Evolutionary conservation across 2,888 invertebrate species (phyloP).

Genomic region (Hermaeophaga mercurialis): DNA sequence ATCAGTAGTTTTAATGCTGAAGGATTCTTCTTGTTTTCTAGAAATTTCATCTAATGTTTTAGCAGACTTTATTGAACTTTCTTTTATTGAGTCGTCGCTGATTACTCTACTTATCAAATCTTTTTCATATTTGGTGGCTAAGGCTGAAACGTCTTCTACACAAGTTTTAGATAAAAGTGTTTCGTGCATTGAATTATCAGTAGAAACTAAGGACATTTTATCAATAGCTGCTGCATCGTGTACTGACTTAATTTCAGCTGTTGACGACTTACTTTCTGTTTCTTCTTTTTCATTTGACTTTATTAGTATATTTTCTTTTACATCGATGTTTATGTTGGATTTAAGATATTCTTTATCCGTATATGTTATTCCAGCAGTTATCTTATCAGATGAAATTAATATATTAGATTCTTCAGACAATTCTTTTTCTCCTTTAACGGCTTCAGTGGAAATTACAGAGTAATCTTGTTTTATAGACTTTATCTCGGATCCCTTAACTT

Average conservation of each 20-base stretch:
- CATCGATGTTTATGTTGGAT: slow-evolving; percentile 40
- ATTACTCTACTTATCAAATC: slow-evolving; percentile 32
- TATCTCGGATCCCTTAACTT: slow-evolving; percentile 42
- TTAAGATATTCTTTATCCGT: slow-evolving; percentile 42
- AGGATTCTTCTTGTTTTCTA: slow-evolving; percentile 34
- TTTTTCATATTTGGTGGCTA: slow-evolving; percentile 32
- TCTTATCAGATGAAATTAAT: slow-evolving; percentile 50
- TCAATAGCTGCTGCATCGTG: slow-evolving; percentile 21
- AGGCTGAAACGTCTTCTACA: slow-evolving; percentile 22
- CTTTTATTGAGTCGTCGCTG: slow-evolving; percentile 36
- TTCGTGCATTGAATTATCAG: slow-evolving; percentile 25
- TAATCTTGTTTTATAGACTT: slow-evolving; percentile 48
- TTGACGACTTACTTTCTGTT: slow-evolving; percentile 22
- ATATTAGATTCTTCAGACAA: slow-evolving; percentile 44
- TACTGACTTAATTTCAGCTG: slow-evolving; percentile 22
- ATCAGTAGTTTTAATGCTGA: slow-evolving; percentile 42
- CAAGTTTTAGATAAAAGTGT: slow-evolving; percentile 8
- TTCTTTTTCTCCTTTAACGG: slow-evolving; percentile 46
- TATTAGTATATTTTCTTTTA: slow-evolving; percentile 27
- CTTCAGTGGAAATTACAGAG: slow-evolving; percentile 44
- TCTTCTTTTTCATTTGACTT: slow-evolving; percentile 25
- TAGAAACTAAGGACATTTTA: slow-evolving; percentile 27
- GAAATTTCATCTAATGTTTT: slow-evolving; percentile 39
- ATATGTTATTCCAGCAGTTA: slow-evolving; percentile 40
- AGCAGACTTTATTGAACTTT: slow-evolving; percentile 40